phyloP scores from a whole-genome alignment of 2,888 invertebrate species.

The Unio delphinus region DNA sequence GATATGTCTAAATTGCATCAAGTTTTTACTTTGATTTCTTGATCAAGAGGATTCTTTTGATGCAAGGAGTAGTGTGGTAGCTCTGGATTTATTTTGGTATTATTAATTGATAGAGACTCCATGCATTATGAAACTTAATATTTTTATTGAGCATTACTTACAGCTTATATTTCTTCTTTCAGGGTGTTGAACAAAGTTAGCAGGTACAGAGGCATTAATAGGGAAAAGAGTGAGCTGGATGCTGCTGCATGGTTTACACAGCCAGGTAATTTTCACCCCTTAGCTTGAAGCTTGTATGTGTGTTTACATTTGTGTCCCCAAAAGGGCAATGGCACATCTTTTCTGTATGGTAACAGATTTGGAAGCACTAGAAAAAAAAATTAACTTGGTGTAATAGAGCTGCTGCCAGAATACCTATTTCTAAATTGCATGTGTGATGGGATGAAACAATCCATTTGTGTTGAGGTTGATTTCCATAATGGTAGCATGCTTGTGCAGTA shows the following conservation, averaged over 20 bases:
- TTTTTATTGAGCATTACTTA: not conserved
- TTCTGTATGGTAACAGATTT: too few relatives aligned
- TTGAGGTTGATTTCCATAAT: too few relatives aligned
- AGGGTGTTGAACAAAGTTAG: constrained; percentile 67
- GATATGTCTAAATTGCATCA: too few relatives aligned
- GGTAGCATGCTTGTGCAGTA: too few relatives aligned
- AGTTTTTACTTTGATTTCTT: too few relatives aligned
- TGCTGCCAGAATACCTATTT: too few relatives aligned
- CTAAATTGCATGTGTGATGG: too few relatives aligned
- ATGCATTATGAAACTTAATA: not conserved
- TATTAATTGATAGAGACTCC: not conserved
- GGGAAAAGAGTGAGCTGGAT: constrained; percentile 66
- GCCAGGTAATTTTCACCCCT: constrained; percentile 55
- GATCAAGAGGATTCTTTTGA: too few relatives aligned
- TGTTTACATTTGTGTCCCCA: not conserved
- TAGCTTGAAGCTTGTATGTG: not conserved
- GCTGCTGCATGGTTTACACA: constrained; percentile 69
- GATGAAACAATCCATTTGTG: too few relatives aligned
- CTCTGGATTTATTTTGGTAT: not conserved
- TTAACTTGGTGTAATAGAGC: too few relatives aligned
- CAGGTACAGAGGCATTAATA: constrained; percentile 63
- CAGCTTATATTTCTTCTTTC: constrained; percentile 15
- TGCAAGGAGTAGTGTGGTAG: not conserved
- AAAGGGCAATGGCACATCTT: too few relatives aligned
- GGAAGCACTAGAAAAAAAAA: too few relatives aligned